Evolutionary conservation across 2,113 vertebrate genomes (phyloP), one percentile per base, ranked within the genome.

Genomic region (Microcebus lehilahytsara): DNA sequence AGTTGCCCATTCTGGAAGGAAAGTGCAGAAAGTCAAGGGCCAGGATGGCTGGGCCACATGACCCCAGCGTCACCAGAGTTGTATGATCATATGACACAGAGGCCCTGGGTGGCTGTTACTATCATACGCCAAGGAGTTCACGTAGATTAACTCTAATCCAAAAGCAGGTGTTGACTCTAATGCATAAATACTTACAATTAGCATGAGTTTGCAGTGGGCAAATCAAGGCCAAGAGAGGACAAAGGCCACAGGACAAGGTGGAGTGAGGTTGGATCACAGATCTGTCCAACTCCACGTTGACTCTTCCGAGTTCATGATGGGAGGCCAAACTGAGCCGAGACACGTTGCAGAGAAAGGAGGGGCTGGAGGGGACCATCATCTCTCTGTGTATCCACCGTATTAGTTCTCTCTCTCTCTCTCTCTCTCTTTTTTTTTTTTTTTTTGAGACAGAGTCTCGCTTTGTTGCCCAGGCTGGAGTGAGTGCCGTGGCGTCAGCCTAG

Each of bases 61-160:
- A 62, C 10, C 22, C 66, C 66, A 14, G 0, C 10, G 40, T 30
- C 40, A 37, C 20, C 10, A 7, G 74, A 66, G 71, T 30, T 11
- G 6, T 49, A 8, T 0, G 6, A 30, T 30, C 7, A 4, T 49
- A 19, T 0, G 4, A 30, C 3, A 58, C 1, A 74, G 53, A 42
- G n/a, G 20, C 5, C 58, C 16, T n/a, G 25, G 64, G 60, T 40
- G 25, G 34, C 53, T 13, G 8, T 5, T 6, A 62, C 37, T 66
- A 2, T 7, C 9, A 2, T 4, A 9, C 0, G 12, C 67, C 53
- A 37, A 49, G 67, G 7, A 30, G 32, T 74, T 71, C 10, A 25
- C 12, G 10, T 7, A n/a, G 46, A n/a, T 27, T 6, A 34, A 16
- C 40, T n/a, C 87, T 49, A 34, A 49, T n/a, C 56, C 72, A n/a